These are phyloP conservation scores for Panthera uncia DNA, from an alignment of 2,113 vertebrate genomes.

Conservation along the genomic window DNA sequence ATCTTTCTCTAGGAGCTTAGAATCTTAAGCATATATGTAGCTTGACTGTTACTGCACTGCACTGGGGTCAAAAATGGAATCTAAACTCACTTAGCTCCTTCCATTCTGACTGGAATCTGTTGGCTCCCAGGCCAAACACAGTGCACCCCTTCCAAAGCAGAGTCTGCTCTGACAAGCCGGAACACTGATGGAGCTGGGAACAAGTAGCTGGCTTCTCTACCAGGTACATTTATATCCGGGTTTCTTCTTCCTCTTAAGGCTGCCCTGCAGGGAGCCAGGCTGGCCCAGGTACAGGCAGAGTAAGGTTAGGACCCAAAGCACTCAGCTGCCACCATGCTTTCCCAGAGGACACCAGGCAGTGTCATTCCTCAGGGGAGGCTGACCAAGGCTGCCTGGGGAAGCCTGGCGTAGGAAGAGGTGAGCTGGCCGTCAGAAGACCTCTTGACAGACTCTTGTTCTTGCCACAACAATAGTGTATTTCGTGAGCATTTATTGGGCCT, in stretches of 20 bases:
- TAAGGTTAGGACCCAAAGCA: not conserved
- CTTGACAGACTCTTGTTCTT: not conserved
- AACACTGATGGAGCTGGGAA: not conserved
- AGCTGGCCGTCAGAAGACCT: not conserved
- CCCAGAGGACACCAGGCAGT: not conserved
- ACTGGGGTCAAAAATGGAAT: not conserved
- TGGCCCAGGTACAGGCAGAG: rapidly evolving
- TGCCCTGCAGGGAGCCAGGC: not conserved
- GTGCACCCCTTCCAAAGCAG: not conserved
- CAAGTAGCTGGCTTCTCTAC: not conserved
- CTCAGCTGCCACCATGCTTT: not conserved
- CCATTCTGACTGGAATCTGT: not conserved
- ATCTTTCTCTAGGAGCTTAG: not conserved
- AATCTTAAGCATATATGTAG: not conserved
- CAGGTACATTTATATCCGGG: not conserved
- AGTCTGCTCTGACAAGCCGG: not conserved
- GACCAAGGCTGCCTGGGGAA: not conserved
- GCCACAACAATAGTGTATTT: not conserved
- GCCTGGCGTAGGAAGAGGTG: not conserved
- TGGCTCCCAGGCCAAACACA: not conserved
- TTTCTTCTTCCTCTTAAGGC: not conserved
- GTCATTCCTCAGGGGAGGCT: not conserved
- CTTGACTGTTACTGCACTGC: not conserved
- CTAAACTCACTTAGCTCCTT: not conserved
- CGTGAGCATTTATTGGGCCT: not conserved